Base-by-base conservation (phyloP, 2,888 invertebrate species). In the Yponomeuta cagnagella region DNA sequence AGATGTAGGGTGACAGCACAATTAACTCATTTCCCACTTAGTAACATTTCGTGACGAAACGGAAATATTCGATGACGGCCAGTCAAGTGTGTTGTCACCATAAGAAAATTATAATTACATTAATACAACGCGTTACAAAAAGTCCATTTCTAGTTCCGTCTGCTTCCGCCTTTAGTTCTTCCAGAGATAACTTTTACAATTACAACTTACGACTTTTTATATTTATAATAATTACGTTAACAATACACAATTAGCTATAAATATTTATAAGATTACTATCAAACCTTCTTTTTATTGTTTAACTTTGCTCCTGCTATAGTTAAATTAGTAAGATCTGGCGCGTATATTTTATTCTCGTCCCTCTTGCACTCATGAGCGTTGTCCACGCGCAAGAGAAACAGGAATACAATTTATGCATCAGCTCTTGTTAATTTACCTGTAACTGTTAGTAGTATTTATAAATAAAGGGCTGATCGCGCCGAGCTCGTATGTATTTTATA, bases 221-320 rank as follows among this genome's bases (percentile, higher is more conserved):
- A 89, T 90, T 91, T 91, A 90, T 91, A 90, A 90, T 89, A 90
- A 90, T 89, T 91, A 91, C 88, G 89, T 90, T 92, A 92, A 92
- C 92, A 92, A 91, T 92, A 92, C 91, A 92, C 92, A 91, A 90
- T 92, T 92, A 91, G 91, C 92, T 92, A 92, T 92, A 92, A 92
- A 92, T 92, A 92, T 91, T 89, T 91, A 91, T 92, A 92, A 82
- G 90, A 88, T 90, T 89, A 90, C 90, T 90, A 90, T 91, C 85
- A 90, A 92, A 90, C 89, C 85, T 81, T 86, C 73, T 73, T 70
- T 72, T 72, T 88, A 88, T 90, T 88, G 89, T 89, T 86, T 86
- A 78, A 81, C 80, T 83, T 82, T 84, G 81, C 85, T 85, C 84
- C 84, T 85, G 85, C 82, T 33, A 33, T 33, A 33, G 33, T 33